Conservation (phyloP, 2,113 vertebrate species). For the Amblyornis subalaris region DNA sequence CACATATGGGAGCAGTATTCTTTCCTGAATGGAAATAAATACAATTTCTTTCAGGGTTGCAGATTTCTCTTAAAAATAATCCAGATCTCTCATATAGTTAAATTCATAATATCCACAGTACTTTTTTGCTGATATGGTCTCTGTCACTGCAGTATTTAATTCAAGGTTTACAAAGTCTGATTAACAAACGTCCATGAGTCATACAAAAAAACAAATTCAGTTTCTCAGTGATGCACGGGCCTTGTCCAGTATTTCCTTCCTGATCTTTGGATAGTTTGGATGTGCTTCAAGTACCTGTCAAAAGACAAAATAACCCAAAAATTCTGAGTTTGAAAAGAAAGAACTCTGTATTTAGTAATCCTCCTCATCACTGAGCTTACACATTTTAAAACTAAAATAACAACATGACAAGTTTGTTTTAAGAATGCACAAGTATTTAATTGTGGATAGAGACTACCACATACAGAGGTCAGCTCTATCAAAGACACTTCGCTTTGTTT, state of each 20-base stretch:
- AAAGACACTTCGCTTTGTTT: neutral
- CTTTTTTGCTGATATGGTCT: neutral
- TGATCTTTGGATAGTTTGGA: constrained; percentile 93
- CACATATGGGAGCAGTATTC: neutral
- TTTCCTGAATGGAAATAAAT: constrained; percentile 1
- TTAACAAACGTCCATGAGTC: neutral
- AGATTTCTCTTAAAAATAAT: neutral
- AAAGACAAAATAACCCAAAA: constrained; percentile 16
- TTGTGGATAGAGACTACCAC: neutral
- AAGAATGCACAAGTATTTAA: neutral
- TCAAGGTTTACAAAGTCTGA: neutral
- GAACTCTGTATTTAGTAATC: neutral
- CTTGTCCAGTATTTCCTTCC: constrained; percentile 96
- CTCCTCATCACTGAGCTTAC: neutral
- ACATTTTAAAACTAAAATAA: neutral
- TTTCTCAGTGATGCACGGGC: constrained; percentile 85
- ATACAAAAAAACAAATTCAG: constrained; percentile 46
- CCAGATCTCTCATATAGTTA: neutral
- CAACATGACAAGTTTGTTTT: neutral
- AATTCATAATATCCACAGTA: neutral
- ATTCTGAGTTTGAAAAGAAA: neutral
- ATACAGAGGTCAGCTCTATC: neutral
- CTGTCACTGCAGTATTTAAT: neutral
- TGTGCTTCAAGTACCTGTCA: constrained; percentile 86
- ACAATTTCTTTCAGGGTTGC: neutral